Evolutionary conservation across 1,140 invertebrate species (phyloP).

Genomic region (Popillia japonica): DNA sequence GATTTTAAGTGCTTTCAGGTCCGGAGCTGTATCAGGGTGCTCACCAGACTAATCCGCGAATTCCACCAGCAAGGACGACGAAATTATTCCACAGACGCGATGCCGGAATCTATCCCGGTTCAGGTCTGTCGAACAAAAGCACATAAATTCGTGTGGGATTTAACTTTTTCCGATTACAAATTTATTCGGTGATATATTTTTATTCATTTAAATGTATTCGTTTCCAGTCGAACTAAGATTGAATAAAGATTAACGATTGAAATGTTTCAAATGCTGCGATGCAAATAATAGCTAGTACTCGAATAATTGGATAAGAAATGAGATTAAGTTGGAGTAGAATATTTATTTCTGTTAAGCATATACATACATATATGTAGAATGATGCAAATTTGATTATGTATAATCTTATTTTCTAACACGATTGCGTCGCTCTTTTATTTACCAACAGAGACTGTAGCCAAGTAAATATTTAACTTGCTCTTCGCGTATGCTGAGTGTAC

Average conservation of each 20-base stretch:
- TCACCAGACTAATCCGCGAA: conserved; percentile 20
- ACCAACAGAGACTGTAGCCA: neutral
- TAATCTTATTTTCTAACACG: neutral
- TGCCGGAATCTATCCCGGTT: neutral
- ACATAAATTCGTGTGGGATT: conserved; percentile 6
- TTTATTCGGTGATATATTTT: neutral
- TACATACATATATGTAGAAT: too few relatives aligned
- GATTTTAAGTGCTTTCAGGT: conserved; percentile 18
- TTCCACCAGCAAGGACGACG: neutral
- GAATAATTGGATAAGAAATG: too few relatives aligned
- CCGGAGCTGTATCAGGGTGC: conserved; percentile 5
- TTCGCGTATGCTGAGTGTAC: neutral
- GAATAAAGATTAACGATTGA: too few relatives aligned
- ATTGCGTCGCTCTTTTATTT: neutral
- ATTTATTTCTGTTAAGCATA: too few relatives aligned
- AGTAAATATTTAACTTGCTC: conserved; percentile 2
- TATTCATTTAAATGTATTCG: neutral
- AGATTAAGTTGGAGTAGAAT: too few relatives aligned
- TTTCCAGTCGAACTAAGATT: too few relatives aligned
- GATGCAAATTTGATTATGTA: neutral
- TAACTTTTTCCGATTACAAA: conserved; percentile 19
- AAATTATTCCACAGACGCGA: conserved; percentile 12
- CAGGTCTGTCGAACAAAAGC: neutral
- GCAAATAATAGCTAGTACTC: too few relatives aligned
- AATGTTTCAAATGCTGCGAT: too few relatives aligned